Base-by-base conservation (phyloP, 2,888 invertebrate species). In the Andrena trimmerana region DNA sequence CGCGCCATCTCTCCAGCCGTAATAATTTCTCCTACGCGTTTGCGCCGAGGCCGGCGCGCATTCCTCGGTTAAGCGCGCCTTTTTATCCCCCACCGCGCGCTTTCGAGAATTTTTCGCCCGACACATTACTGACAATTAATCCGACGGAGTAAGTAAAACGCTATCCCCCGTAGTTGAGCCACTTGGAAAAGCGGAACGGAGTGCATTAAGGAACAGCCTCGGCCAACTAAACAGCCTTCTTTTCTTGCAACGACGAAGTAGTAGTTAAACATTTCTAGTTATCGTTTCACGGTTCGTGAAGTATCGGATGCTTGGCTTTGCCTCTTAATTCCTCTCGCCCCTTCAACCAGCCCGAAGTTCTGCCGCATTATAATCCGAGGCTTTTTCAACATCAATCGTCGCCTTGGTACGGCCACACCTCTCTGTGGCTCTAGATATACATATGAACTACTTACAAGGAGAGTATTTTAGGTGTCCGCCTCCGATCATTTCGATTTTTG, bases 21-120 rank as follows among this genome's bases (percentile, higher is more conserved):
- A 72, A 72, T 81, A 72, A 81, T 72, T 62, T 80, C 70, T 80
- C 42, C 10, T 71, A 33, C 52, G 20, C 24, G 42, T 50, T 36
- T 66, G 29, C 31, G 10, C 52, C 59, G 52, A 8, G 20, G 42
- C n/a, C 42, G 42, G 36, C 33, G 36, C n/a, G 65, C 42, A 42
- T 65, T 79, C 59, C 31, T 65, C 50, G 29, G 27, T 54, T 48
- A 78, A 77, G 69, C 50, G 79, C 24, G 29, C 7, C 33, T 31
- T 50, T 50, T 2, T 42, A 4, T 42, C 13, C 33, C 33, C 16
- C 0, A 0, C 16, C 2, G 4, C 2, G 6, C 16, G n/a, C 74
- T 72, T 71, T 59, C 33, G 2, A 70, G 69, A 63, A 75, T 76
- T 69, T 42, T 69, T 24, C 36, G 13, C 52, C 20, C 10, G 66